These are phyloP conservation scores for Martes martes DNA, from an alignment of 2,113 vertebrate species.

Conservation along the genomic window DNA sequence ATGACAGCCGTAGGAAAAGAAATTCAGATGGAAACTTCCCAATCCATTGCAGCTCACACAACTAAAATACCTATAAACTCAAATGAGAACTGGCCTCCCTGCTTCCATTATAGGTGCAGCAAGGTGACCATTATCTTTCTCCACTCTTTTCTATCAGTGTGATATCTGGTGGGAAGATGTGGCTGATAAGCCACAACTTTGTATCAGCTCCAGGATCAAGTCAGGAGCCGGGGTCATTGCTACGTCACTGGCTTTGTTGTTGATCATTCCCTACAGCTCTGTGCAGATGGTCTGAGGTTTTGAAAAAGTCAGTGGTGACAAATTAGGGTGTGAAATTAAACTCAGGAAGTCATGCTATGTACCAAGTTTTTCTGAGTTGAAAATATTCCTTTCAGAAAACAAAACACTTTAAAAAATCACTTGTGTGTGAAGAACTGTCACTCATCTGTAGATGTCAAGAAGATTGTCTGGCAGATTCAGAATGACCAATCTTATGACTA, in stretches of 20 bases:
- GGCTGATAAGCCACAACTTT: not conserved
- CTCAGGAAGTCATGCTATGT: slow-evolving; percentile 23
- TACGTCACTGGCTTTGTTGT: not conserved
- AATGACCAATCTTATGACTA: not conserved
- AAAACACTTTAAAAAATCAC: slow-evolving; percentile 27
- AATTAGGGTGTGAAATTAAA: slow-evolving; percentile 47
- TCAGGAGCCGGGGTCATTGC: not conserved
- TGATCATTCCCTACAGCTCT: not conserved
- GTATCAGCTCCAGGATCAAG: not conserved
- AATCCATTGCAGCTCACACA: not conserved
- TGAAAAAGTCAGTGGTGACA: slow-evolving; percentile 44
- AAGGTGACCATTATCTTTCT: not conserved
- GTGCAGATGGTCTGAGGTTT: slow-evolving; percentile 54
- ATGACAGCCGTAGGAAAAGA: not conserved
- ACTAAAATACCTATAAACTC: not conserved
- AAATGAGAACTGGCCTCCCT: not conserved
- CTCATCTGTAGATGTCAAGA: not conserved
- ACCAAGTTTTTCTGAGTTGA: slow-evolving; percentile 21
- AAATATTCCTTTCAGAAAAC: slow-evolving; percentile 48
- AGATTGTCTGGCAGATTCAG: not conserved
- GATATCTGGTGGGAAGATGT: not conserved
- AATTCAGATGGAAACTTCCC: not conserved
- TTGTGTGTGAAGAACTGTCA: not conserved
- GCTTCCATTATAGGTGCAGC: not conserved
- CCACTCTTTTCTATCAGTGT: not conserved